A percentile compares a stretch with the other conserved stretches of the same genome.
Conservation (phyloP, 2,888 invertebrate species). For the Eledona agricola region DNA sequence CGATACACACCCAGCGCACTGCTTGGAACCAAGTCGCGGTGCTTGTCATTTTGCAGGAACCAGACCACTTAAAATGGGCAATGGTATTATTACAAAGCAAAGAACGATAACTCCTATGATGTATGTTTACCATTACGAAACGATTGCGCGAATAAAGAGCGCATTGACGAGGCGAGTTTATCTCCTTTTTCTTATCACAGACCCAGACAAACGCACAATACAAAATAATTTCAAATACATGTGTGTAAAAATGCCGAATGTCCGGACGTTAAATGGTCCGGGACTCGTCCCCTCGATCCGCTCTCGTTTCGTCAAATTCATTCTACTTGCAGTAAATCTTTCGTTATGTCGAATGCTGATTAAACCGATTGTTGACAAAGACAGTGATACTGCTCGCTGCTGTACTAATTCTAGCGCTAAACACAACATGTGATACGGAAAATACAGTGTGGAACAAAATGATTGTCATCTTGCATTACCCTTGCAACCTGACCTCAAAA, state of each 20-base stretch:
- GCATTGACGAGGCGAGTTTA: slow-evolving; percentile 52
- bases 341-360: slow-evolving; percentile 22
- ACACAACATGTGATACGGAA: too few relatives aligned
- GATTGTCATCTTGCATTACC: too few relatives aligned
- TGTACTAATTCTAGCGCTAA: too few relatives aligned
- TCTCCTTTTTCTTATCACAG: slow-evolving; percentile 49
- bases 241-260: slow-evolving; percentile 26
- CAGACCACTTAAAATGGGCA: slow-evolving; percentile 28
- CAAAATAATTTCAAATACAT: slow-evolving; percentile 21
- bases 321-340: slow-evolving; percentile 45
- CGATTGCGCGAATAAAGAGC: slow-evolving; percentile 52
- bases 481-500: too few relatives aligned
- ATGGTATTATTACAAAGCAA: slow-evolving; percentile 32
- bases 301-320: too few relatives aligned
- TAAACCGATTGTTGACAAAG: slow-evolving; percentile 24
- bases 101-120: slow-evolving; percentile 46
- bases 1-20: slow-evolving; percentile 41
- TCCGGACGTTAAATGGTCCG: slow-evolving; percentile 24
- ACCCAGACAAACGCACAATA: slow-evolving; percentile 42
- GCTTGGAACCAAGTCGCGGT: slow-evolving; percentile 18
- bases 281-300: slow-evolving; percentile 26
- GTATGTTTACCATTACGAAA: slow-evolving; percentile 48
- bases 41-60: too few relatives aligned
- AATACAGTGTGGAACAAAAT: too few relatives aligned
- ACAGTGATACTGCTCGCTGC: slow-evolving; percentile 1